Base-by-base conservation (phyloP, 1,140 invertebrate species). In the Chlorops oryzae region DNA sequence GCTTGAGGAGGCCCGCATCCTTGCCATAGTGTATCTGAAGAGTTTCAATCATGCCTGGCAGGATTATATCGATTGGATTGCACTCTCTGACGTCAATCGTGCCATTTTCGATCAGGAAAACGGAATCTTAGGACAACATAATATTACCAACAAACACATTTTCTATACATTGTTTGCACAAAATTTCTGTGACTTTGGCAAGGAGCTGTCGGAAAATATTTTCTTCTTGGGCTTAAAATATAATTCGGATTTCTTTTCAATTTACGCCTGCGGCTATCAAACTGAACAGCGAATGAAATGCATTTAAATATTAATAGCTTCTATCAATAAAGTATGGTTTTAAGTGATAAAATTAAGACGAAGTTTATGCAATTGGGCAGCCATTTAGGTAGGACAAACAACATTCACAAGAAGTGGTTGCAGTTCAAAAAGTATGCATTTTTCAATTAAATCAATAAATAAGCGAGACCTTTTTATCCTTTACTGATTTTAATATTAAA, bases 181-280 rank as follows among this genome's bases (percentile, higher is more conserved):
- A 32, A 70, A 70, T 32, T 70, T 70, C 35, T 70, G 66, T 23
- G 66, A 70, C 21, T 70, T 70, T 35, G 66, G 66, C 17, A 64
- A 64, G 44, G 63, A 69, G 13, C 40, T 70, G 32, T 63, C 66
- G 0, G 63, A 70, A 27, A 51, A 58, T 34, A 60, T 70, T 2
- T 70, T 70, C 45, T 70, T 58, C 32, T 34, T 70, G 39, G 66
- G 66, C 2, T 56, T 70, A 18, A 63, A 66, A 28, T 57, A 69
- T 32, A 69, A 61, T 23, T 27, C 22, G 0, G 66, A 70, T 37
- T 70, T 69, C 12, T 49, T 51, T 9, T 50, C 61, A n/a, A 59
- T 47, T 13, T 70, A 66, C 17, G 57, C 60, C 0, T 70, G 66
- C 42, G 63, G 60, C 3, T 55, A 58, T 47, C 60, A 61, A 13